Evolutionary conservation across 2,888 invertebrate species (phyloP), one percentile per base, ranked within the genome.

Genomic region (Amphipoea lucens): DNA sequence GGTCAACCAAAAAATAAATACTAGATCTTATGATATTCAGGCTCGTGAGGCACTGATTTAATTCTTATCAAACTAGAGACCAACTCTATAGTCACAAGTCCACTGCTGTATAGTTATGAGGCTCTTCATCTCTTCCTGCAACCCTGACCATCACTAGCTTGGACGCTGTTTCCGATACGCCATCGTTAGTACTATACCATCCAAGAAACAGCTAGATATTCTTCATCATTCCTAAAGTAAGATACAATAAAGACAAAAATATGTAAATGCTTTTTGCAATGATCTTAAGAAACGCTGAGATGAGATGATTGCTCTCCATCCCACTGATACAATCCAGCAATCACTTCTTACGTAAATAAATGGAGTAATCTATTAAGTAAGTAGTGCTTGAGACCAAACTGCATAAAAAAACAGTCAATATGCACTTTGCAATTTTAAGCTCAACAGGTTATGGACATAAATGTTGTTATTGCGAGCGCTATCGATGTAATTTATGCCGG

Each of bases 371-470:
- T 77, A 74, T 65, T 74, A 57, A 36, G 36, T 36, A 36, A 67
- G 67, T 67, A 67, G n/a, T 45, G 51, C n/a, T 74, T 67, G 63
- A 74, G 63, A 74, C 51, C 67, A 60, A 66, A 74, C n/a, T 7
- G 67, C 51, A 72, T 81, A 77, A 84, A 78, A 84, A 84, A 77
- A 74, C 71, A 63, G 84, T 84, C 71, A 54, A 42, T 74, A 72
- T 84, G 67, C 78, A 84, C 81, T 71, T 78, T 72, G 81, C 81
- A 81, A 74, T 78, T 84, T 82, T 84, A 81, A 81, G 36, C 81
- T 71, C 78, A 81, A 81, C 81, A 84, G 74, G 84, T 84, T 84
- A 81, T 75, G 57, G 79, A 83, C 80, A 77, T 69, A 78, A 69
- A 78, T 81, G 72, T 75, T 81, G 78, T 75, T 84, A 84, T 78